These are phyloP conservation scores for Gastracanthus pulcherrimus DNA, from an alignment of 2,888 invertebrate genomes.

Conservation along the genomic window DNA sequence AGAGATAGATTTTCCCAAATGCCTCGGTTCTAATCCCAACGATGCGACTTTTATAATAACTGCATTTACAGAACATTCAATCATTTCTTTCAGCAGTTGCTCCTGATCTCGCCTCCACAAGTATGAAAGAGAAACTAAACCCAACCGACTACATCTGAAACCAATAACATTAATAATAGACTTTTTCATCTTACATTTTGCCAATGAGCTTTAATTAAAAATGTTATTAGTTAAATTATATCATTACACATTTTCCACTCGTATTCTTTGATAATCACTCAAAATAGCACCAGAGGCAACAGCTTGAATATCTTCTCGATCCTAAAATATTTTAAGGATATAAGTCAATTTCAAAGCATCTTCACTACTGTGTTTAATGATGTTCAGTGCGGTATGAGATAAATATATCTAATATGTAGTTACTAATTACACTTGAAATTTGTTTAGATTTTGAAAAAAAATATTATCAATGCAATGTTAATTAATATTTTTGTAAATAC, in stretches of 20 bases:
- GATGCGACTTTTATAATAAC: slow-evolving; percentile 98
- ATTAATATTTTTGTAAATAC: slow-evolving; percentile 74
- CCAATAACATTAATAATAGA: slow-evolving; percentile 39
- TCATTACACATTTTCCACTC: slow-evolving; percentile 98
- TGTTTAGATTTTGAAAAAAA: slow-evolving; percentile 59
- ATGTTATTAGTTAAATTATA: slow-evolving; percentile 40
- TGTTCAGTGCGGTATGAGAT: no score
- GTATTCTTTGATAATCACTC: slow-evolving; percentile 98
- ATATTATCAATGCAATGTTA: neutral
- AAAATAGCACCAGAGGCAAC: slow-evolving; percentile 98
- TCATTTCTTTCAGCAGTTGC: slow-evolving; percentile 97
- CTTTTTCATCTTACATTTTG: slow-evolving; percentile 13
- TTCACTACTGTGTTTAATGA: no score
- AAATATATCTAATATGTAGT: no score
- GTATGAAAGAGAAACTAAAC: slow-evolving; percentile 93
- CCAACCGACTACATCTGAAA: slow-evolving; percentile 91
- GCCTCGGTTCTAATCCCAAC: slow-evolving; percentile 92
- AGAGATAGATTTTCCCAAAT: slow-evolving; percentile 91
- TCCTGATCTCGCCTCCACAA: slow-evolving; percentile 98
- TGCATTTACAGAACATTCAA: slow-evolving; percentile 93
- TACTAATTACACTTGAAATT: neutral
- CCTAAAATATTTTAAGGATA: slow-evolving; percentile 79
- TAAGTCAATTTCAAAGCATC: no score
- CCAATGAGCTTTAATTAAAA: slow-evolving; percentile 35
- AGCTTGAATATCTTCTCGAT: slow-evolving; percentile 89